A percentile compares a stretch with the other conserved stretches of the same genome.
Evolutionary conservation across 2,113 vertebrate species (phyloP).

Genomic region (Pseudois nayaur): DNA sequence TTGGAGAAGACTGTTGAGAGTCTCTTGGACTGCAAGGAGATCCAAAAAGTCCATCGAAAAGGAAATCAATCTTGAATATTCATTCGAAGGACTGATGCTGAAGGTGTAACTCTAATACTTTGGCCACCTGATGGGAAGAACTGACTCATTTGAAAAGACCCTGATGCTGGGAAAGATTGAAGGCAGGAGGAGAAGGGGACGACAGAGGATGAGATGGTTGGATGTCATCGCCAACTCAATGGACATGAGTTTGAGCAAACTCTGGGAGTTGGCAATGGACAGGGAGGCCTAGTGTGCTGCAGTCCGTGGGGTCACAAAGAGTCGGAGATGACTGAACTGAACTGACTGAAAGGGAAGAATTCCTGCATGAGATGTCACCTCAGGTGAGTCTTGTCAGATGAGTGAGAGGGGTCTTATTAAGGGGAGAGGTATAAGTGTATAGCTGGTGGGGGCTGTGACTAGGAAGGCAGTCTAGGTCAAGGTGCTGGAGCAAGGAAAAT

Average conservation of each 20-base stretch:
- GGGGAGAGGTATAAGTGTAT: background rate
- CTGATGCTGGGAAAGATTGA: background rate
- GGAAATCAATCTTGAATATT: background rate
- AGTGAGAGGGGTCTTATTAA: background rate
- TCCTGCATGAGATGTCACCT: background rate
- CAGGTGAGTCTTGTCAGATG: background rate
- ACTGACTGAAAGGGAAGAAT: background rate
- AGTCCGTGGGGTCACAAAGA: background rate
- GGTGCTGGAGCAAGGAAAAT: background rate
- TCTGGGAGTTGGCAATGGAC: accelerated
- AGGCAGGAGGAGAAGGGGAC: background rate
- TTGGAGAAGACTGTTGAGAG: background rate
- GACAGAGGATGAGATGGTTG: background rate
- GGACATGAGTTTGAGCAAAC: background rate
- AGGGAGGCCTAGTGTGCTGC: background rate
- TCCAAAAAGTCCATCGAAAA: background rate
- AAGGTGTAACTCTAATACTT: background rate
- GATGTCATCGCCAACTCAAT: background rate
- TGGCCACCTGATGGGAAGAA: background rate
- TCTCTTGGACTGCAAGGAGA: background rate
- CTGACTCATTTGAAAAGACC: background rate
- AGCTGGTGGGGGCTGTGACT: background rate
- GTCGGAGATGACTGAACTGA: background rate
- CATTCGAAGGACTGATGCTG: background rate
- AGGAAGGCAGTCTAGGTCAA: background rate